Evolutionary conservation across 2,888 invertebrate genomes (phyloP).

Genomic region (Nephrotoma flavescens): DNA sequence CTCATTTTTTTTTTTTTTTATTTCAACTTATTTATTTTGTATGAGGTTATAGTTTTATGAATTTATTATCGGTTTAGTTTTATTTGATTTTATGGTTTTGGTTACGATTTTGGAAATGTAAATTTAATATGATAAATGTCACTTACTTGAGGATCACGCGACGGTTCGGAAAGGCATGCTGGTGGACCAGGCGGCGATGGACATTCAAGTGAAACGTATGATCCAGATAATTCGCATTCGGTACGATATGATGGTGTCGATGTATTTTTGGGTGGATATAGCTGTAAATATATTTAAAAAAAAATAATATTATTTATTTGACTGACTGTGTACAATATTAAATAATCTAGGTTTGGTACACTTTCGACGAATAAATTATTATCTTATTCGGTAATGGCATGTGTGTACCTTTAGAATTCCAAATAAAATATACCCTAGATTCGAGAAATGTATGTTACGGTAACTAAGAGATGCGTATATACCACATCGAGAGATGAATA

Average conservation of each 20-base stretch:
- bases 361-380: background rate
- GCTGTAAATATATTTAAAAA: conserved; percentile 13
- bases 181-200: conserved; percentile 24
- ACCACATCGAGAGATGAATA: background rate
- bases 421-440: background rate
- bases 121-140: background rate
- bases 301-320: background rate
- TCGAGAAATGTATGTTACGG: background rate
- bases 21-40: background rate
- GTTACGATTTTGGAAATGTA: background rate
- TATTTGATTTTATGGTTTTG: background rate
- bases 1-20: background rate
- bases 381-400: background rate
- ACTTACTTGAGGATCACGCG: conserved; percentile 22
- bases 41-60: background rate
- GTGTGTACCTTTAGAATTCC: background rate
- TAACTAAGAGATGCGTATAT: background rate
- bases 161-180: conserved; percentile 20
- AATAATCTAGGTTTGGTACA: too few relatives aligned
- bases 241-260: conserved; percentile 17
- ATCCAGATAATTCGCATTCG: conserved; percentile 22
- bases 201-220: conserved; percentile 23
- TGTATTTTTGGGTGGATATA: conserved; percentile 20
- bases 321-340: background rate
- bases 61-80: background rate